Evolutionary conservation across 2,113 vertebrate genomes (phyloP).

Genomic region (Aplodontia rufa): DNA sequence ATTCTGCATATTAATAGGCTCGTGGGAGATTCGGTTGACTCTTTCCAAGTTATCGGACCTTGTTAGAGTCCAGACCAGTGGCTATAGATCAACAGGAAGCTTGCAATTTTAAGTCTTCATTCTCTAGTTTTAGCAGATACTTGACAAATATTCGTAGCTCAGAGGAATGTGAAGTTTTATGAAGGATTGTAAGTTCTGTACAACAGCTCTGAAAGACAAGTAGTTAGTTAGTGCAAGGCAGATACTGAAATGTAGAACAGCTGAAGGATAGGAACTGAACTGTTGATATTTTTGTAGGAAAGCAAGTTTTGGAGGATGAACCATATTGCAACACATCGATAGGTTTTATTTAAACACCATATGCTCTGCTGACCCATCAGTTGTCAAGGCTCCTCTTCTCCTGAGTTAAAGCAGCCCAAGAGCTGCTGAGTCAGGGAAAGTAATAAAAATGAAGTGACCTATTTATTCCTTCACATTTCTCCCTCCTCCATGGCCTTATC

Average conservation of each 20-base stretch:
- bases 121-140: conserved; percentile 16
- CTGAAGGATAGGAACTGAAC: not conserved
- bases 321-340: conserved; percentile 57
- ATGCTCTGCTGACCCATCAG: conserved; percentile 75
- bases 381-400: conserved; percentile 66
- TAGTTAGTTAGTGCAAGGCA: conserved; percentile 50
- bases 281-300: conserved; percentile 59
- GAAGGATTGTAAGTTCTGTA: conserved; percentile 55
- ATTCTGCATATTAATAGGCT: not conserved
- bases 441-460: conserved; percentile 74
- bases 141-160: conserved; percentile 53
- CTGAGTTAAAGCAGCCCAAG: conserved; percentile 64
- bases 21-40: not conserved
- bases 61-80: not conserved
- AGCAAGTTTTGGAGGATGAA: conserved; percentile 45
- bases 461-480: conserved; percentile 72
- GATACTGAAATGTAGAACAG: not conserved
- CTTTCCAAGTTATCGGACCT: not conserved
- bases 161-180: conserved; percentile 39
- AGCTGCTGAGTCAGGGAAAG: conserved; percentile 79
- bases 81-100: not conserved
- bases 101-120: conserved; percentile 39
- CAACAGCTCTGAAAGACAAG: conserved; percentile 29
- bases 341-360: conserved; percentile 72
- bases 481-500: conserved; percentile 47